Percentiles rank a stretch among this genome's conserved stretches.
phyloP scores from a whole-genome alignment of 2,797 vertebrate species.

The Myotis vivesi region DNA sequence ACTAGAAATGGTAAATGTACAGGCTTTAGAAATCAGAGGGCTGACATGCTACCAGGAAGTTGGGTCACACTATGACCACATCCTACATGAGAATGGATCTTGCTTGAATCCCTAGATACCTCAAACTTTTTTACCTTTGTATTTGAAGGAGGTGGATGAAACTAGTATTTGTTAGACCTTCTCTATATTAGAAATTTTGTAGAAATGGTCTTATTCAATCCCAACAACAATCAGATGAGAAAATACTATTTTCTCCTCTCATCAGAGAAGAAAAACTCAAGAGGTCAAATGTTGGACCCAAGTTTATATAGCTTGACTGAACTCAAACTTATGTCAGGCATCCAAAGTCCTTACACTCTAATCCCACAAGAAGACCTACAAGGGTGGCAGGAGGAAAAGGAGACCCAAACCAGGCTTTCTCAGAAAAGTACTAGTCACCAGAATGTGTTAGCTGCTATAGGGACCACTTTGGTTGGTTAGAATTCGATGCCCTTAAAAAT shows the following conservation, averaged over 20 bases:
- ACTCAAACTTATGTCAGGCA: neutral
- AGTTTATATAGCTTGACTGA: neutral
- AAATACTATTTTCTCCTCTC: neutral
- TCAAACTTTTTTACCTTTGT: neutral
- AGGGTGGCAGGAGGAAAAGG: neutral
- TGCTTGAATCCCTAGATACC: neutral
- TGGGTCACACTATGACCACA: conserved; percentile 33
- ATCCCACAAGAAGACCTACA: neutral
- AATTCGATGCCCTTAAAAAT: neutral
- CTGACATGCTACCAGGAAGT: neutral
- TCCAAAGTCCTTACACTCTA: neutral
- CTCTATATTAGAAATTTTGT: neutral
- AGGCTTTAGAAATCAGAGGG: conserved; percentile 47
- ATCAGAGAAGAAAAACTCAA: neutral
- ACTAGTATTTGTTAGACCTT: neutral
- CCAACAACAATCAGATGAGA: neutral
- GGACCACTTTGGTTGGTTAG: neutral
- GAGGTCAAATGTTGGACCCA: neutral
- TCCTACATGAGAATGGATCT: neutral
- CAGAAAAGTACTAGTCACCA: neutral
- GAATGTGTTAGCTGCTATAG: neutral
- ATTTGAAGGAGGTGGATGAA: neutral
- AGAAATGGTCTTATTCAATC: neutral
- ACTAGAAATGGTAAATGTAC: conserved; percentile 19
- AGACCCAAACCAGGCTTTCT: neutral